Percentiles rank a stretch among this genome's conserved stretches.
Evolutionary conservation across 2,888 invertebrate genomes (phyloP).

Genomic region (Drosophila mimica): DNA sequence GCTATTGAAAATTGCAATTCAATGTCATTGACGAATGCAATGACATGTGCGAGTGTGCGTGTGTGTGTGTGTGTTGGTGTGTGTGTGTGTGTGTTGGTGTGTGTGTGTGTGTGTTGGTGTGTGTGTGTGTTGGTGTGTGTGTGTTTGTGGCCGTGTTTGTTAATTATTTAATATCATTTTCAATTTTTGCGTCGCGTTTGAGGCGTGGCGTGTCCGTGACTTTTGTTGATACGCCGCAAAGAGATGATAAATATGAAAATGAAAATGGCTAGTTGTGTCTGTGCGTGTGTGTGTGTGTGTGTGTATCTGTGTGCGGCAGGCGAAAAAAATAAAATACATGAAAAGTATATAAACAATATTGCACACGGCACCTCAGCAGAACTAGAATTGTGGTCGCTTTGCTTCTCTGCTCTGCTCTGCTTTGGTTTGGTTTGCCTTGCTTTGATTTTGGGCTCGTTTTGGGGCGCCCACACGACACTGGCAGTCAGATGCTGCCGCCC

Average conservation of each 20-base stretch:
- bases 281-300: conserved; percentile 22
- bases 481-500: conserved; percentile 36
- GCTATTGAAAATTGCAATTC: conserved; percentile 67
- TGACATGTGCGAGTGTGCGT: conserved; percentile 23
- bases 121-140: conserved; percentile 17
- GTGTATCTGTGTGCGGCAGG: conserved; percentile 31
- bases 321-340: conserved; percentile 56
- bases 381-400: conserved; percentile 21
- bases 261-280: conserved; percentile 55
- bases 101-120: conserved; percentile 31
- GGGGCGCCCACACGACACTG: conserved; percentile 67
- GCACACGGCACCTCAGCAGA: conserved; percentile 83
- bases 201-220: conserved; percentile 73
- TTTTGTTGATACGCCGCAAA: conserved; percentile 75
- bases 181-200: conserved; percentile 64
- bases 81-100: conserved; percentile 17
- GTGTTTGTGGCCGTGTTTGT: conserved; percentile 61
- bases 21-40: conserved; percentile 79
- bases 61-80: not conserved
- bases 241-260: conserved; percentile 78
- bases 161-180: conserved; percentile 80
- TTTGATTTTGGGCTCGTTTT: conserved; percentile 27
- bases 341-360: conserved; percentile 84
- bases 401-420: not conserved
- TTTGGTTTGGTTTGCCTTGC: conserved; percentile 18